phyloP scores from a whole-genome alignment of 2,888 invertebrate genomes.

The Sphaeridia pumilis region DNA sequence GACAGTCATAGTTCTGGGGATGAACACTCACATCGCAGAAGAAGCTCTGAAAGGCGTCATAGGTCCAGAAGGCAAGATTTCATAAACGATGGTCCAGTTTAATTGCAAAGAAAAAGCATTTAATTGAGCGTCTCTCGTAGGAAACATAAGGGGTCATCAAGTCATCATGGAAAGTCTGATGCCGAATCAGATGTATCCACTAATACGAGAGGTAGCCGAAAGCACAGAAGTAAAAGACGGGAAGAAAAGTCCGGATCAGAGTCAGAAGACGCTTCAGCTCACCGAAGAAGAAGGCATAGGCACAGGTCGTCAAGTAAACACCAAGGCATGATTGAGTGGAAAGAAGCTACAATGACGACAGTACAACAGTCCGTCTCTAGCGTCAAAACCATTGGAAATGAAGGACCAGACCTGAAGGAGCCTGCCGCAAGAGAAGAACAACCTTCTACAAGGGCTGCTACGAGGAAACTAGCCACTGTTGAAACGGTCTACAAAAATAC shows the following conservation, averaged over 20 bases:
- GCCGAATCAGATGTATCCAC: constrained; percentile 82
- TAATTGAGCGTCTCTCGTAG: no score
- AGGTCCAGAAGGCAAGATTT: constrained; percentile 10
- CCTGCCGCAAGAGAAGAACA: no score
- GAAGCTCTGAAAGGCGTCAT: constrained; percentile 37
- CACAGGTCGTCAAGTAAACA: constrained; percentile 29
- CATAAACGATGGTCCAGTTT: neutral
- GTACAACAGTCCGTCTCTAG: constrained; percentile 2
- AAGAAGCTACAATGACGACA: constrained; percentile 9
- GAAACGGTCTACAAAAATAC: no score
- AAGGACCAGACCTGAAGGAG: no score
- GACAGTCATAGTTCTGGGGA: constrained; percentile 85
- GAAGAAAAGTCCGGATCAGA: constrained; percentile 59
- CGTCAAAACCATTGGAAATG: constrained; percentile 1
- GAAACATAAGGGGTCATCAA: constrained; percentile 63
- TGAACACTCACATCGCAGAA: constrained; percentile 62
- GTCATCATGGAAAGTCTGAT: constrained; percentile 70
- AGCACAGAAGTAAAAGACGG: constrained; percentile 57
- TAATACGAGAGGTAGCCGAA: constrained; percentile 64
- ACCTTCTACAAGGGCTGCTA: no score
- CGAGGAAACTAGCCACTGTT: no score
- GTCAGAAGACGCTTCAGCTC: constrained; percentile 47
- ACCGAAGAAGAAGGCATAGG: constrained; percentile 37
- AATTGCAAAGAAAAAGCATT: neutral
- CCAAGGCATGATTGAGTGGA: constrained; percentile 5